Evolutionary conservation across 2,113 vertebrate species (phyloP).

Genomic region (Mobula hypostoma): DNA sequence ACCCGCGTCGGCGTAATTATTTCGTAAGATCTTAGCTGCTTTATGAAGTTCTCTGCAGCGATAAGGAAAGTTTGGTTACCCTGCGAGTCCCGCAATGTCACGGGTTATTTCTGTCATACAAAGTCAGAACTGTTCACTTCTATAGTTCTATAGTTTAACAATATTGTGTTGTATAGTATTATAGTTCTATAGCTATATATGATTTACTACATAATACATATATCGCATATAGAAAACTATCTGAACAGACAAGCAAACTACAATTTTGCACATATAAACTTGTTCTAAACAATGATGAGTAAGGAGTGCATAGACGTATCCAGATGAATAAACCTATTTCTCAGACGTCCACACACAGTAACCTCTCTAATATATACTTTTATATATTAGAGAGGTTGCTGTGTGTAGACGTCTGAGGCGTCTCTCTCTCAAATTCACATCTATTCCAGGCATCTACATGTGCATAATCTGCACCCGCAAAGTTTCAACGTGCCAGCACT

Average conservation of each 20-base stretch:
- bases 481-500: constrained; percentile 30
- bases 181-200: too few relatives aligned
- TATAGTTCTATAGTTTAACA: not conserved
- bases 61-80: not conserved
- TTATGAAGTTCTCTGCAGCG: constrained; percentile 71
- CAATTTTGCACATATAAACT: too few relatives aligned
- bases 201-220: too few relatives aligned
- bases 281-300: not conserved
- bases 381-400: too few relatives aligned
- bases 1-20: constrained; percentile 80
- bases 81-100: not conserved
- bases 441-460: not conserved
- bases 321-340: not conserved
- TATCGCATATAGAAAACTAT: too few relatives aligned
- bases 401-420: too few relatives aligned
- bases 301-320: not conserved
- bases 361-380: too few relatives aligned
- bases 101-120: not conserved
- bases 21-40: constrained; percentile 79
- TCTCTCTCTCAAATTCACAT: too few relatives aligned
- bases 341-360: not conserved
- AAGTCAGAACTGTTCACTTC: not conserved
- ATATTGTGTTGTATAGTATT: not conserved
- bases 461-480: not conserved
- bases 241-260: too few relatives aligned